Evolutionary conservation across 2,113 vertebrate genomes (phyloP), one percentile per base, ranked within the genome.

Genomic region (Nyctereutes procyonoides): DNA sequence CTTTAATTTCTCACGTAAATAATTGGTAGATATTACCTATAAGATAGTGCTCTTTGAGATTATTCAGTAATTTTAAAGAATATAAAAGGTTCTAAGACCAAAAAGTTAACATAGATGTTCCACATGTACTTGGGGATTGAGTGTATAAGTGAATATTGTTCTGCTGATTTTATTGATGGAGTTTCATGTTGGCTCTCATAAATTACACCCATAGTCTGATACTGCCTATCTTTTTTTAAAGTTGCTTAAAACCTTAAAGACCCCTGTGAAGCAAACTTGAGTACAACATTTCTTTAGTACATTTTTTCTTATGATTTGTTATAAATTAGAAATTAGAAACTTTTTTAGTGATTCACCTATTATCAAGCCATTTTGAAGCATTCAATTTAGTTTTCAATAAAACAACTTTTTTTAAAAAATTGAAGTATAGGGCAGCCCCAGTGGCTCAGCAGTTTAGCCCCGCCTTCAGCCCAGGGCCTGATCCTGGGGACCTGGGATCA

Each of bases 141-240:
- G 6, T 77, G 9, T 80, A 12, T 85, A 43, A 83, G 26, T 83
- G 43, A 63, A 48, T 79, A 43, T 55, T 76, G 14, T 35, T 76
- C 58, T 79, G 62, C 58, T 89, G 85, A 80, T 71, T 80, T 90
- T 55, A 22, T 62, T 55, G 19, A 38, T 84, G 43, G n/a, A 73
- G 43, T 94, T 90, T 85, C 62, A 63, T 77, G 55, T 80, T 96
- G 80, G 53, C 26, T 80, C 86, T 90, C 12, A 6, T 93, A 53
- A 89, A n/a, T 93, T 79, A 84, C 6, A 74, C 30, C 69, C 2
- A 1, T 32, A 69, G 30, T 51, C 8, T 32, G 20, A 19, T 79
- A 67, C 11, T 62, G 60, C 48, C 56, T 58, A 5, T 79, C 26
- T 82, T 92, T 82, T 35, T 35, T 58, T 48, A 74, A 76, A 80